Evolutionary conservation across 2,888 invertebrate species (phyloP), one percentile per base, ranked within the genome.

Genomic region (Parapristionchus giblindavisi): DNA sequence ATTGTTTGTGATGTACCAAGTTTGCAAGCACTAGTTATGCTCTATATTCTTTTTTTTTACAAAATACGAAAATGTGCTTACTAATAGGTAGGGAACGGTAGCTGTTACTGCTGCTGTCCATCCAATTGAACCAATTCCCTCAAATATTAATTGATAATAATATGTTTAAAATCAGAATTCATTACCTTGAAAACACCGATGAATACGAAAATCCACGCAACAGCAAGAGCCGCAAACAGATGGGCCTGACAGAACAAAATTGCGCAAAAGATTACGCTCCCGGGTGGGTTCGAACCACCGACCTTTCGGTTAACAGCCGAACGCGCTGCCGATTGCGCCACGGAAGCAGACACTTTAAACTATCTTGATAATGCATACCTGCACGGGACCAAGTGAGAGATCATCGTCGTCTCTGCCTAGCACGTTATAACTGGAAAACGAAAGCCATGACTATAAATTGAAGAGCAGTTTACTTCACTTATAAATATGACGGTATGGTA

Each of bases 301-400:
- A 94, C 94, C 94, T 94, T 94, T 94, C 94, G 94, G 94, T 94
- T 94, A 94, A 94, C 94, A 94, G 94, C 94, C 94, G 94, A 94
- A 94, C 94, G 94, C 94, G 94, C 94, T 94, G 65, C 65, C 65
- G 65, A 65, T 65, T 65, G 65, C 65, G 65, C 65, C 65, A 65
- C 56, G 56, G 56, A 56, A 56, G 56, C 56, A 56, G 43, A 43
- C 43, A n/a, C 1, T 21, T 63, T 63, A 17, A n/a, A 51, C 27
- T 21, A 24, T n/a, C n/a, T n/a, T n/a, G n/a, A 34, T 34, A 52
- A 24, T 17, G 3, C 5, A 14, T 32, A 60, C 56, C 72, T 72
- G 56, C 4, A 60, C 52, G 6, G 80, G 77, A 21, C 82, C 82
- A 0, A 82, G 73, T 0, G 77, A 68, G 40, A 79, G 77, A 72